A percentile compares a stretch with the other conserved stretches of the same genome.
Conservation (phyloP, 2,888 invertebrate genomes). For the Zhengitettix transpicula region DNA sequence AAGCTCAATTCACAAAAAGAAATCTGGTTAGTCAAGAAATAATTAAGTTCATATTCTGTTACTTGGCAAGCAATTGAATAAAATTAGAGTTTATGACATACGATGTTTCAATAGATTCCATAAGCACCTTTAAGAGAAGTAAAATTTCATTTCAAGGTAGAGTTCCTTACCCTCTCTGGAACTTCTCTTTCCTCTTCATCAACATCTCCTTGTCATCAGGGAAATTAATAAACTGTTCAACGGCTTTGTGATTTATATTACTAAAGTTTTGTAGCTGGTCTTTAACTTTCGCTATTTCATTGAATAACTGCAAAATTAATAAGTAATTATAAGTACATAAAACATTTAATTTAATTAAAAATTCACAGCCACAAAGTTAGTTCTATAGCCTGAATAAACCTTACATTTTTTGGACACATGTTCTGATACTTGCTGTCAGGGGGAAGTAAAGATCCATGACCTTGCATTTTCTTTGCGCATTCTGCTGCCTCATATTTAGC, state of each 20-base stretch:
- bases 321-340: background rate
- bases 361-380: no score
- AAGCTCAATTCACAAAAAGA: no score
- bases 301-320: slow-evolving; percentile 52
- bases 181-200: slow-evolving; percentile 82
- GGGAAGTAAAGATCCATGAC: slow-evolving; percentile 86
- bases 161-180: slow-evolving; percentile 63
- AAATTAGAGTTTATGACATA: no score
- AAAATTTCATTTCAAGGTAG: background rate
- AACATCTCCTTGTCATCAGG: slow-evolving; percentile 97
- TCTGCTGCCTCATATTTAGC: slow-evolving; percentile 79
- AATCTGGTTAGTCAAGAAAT: no score
- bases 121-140: no score
- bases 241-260: slow-evolving; percentile 97
- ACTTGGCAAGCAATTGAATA: no score
- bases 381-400: no score
- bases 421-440: slow-evolving; percentile 57
- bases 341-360: background rate
- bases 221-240: slow-evolving; percentile 97
- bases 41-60: no score
- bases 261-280: slow-evolving; percentile 95
- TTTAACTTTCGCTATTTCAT: slow-evolving; percentile 92
- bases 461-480: slow-evolving; percentile 91
- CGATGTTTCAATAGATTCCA: no score
- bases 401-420: slow-evolving; percentile 30